Base-by-base conservation (phyloP, 2,888 invertebrate species). In the Synergus gifuensis region DNA sequence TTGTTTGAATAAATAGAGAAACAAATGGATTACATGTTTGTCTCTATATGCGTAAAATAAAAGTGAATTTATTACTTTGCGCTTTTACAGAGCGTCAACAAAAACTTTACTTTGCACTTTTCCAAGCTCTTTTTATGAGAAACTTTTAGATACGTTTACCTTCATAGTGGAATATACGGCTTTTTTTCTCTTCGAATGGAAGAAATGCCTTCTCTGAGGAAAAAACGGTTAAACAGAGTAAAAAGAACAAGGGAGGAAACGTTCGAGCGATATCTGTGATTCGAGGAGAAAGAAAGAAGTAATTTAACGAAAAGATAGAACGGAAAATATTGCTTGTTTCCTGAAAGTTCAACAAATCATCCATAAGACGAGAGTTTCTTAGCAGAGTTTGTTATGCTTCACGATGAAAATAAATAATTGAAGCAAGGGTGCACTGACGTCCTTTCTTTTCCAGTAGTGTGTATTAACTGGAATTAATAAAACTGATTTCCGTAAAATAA, bases 301-400 rank as follows among this genome's bases (percentile, higher is more conserved):
- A 69, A 69, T 69, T 69, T 69, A 69, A 49, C 69, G 46, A 69
- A 36, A 69, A 69, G 69, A 69, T 69, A 69, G 49, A 69, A 69
- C 49, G 28, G 49, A 69, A 49, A 49, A 69, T 69, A 49, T 69
- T 49, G 69, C 69, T 69, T 69, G 69, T 69, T 69, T 49, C 69
- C 69, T 69, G 28, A 28, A 69, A 49, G 69, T 69, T 69, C 46
- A 46, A 69, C 46, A 69, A 69, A 69, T 69, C 69, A 69, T 69
- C 69, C 49, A 28, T 49, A 46, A 69, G 69, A 69, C 46, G 69
- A 69, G 69, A 69, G 69, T 69, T 69, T 69, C 69, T 69, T 69
- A 49, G 12, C 28, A 69, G 69, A 49, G 16, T 49, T 69, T 22
- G 46, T 69, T 49, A 69, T 69, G 49, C 69, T 69, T 69, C 49